Base-by-base conservation (phyloP, 2,113 vertebrate species). In the Morone chrysops region DNA sequence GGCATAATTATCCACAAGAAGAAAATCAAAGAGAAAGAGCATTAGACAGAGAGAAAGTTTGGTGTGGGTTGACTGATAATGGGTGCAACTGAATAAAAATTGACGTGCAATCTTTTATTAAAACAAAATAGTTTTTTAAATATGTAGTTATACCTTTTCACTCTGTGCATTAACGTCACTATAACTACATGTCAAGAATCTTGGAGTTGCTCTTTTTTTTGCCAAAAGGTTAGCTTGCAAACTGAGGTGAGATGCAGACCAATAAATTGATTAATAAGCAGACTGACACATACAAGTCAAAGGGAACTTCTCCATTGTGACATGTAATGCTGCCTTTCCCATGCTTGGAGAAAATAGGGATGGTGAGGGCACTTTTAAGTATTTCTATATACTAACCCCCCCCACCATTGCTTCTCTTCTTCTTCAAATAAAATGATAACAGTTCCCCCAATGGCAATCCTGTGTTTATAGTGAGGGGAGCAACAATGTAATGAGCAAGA, bases 311-410 rank as follows among this genome's bases (percentile, higher is more conserved):
- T 89, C 88, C 57, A 59, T 71, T 72, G 75, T 92, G 87, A 91
- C 86, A 93, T 93, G 89, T 89, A 87, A 54, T 80, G 75, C 79
- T 61, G 54, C 66, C 50, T 75, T 76, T 75, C 85, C 57, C 71
- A 68, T 78, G 80, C 63, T 80, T 16, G 41, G 50, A 83, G 70
- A 87, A 89, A 87, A 87, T 54, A 84, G 75, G 61, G 61, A 65
- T 62, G 88, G 94, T 92, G 89, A 92, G 86, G 85, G 50, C 70
- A 90, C 80, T 76, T 94, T 94, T 93, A 93, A 94, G 93, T 93
- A 91, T 92, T 90, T 87, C 48, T 82, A 38, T 47, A 31, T 31
- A 31, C 31, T 50, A 61, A 57, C 36, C 10, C 0, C 63, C 8
- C 43, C 12, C 9, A 11, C 43, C 59, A 56, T 63, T 88, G 65